phyloP scores from a whole-genome alignment of 2,113 vertebrate species.

The Theristicus caerulescens region DNA sequence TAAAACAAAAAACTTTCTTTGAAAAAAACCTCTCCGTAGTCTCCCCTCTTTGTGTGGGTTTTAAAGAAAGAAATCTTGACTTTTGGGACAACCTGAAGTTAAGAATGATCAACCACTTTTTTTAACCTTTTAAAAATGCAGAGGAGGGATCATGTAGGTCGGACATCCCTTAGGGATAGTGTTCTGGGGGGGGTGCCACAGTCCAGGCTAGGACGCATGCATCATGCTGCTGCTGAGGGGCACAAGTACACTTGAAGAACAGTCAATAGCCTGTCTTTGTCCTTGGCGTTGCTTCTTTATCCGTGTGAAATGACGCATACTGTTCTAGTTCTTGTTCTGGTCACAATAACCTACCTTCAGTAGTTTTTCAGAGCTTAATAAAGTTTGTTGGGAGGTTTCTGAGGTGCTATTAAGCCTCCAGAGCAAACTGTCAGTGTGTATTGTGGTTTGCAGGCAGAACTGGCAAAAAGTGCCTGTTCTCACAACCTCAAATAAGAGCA shows the following conservation, averaged over 20 bases:
- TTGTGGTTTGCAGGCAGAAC: slow-evolving; percentile 12
- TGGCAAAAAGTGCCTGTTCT: slow-evolving; percentile 14
- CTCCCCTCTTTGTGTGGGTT: background rate
- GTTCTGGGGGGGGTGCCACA: background rate
- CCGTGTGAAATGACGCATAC: background rate
- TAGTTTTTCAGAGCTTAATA: background rate
- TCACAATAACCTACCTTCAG: background rate
- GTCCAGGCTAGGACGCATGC: background rate
- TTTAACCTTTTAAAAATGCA: background rate
- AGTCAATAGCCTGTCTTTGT: background rate
- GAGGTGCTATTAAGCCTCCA: background rate
- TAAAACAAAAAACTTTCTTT: background rate
- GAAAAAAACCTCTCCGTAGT: background rate
- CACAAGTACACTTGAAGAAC: background rate
- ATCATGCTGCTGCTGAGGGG: background rate
- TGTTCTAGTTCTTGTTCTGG: background rate
- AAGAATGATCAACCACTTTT: background rate
- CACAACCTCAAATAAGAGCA: background rate
- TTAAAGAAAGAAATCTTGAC: background rate
- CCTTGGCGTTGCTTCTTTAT: background rate
- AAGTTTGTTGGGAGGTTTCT: background rate
- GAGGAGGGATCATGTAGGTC: background rate
- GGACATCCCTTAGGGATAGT: background rate
- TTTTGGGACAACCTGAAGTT: background rate
- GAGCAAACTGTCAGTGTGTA: background rate